A percentile compares a stretch with the other conserved stretches of the same genome.
phyloP scores from a whole-genome alignment of 2,888 invertebrate species.

The Aspidapion aeneum region DNA sequence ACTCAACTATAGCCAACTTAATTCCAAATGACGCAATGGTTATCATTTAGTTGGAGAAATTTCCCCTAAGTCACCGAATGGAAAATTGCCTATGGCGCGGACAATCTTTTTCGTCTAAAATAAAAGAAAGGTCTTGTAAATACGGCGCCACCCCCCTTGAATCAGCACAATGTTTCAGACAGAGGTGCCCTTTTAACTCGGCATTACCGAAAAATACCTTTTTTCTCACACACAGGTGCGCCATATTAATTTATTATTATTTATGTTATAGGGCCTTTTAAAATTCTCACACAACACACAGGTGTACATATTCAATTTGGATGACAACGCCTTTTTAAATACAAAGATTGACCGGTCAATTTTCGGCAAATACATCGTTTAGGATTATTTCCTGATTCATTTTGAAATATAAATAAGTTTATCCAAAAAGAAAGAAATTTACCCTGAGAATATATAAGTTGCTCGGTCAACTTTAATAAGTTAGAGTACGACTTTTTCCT shows the following conservation, averaged over 20 bases:
- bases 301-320: not conserved
- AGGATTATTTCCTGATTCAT: too few relatives aligned
- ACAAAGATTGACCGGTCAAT: not conserved
- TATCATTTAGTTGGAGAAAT: too few relatives aligned
- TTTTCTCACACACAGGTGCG: not conserved
- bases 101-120: not conserved
- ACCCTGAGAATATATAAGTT: too few relatives aligned
- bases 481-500: too few relatives aligned
- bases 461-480: not conserved
- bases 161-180: conserved; percentile 34
- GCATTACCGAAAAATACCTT: too few relatives aligned
- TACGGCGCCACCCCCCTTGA: conserved; percentile 42
- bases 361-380: too few relatives aligned
- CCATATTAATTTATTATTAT: not conserved
- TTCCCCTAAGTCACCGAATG: too few relatives aligned
- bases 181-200: conserved; percentile 28
- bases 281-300: not conserved
- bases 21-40: too few relatives aligned
- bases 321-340: not conserved
- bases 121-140: conserved; percentile 3
- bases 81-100: too few relatives aligned
- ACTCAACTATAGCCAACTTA: too few relatives aligned
- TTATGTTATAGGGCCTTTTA: not conserved
- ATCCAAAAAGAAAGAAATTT: too few relatives aligned
- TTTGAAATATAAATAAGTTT: too few relatives aligned